These are phyloP conservation scores for Epistrophe grossulariae DNA, from an alignment of 2,888 invertebrate species.

Conservation along the genomic window DNA sequence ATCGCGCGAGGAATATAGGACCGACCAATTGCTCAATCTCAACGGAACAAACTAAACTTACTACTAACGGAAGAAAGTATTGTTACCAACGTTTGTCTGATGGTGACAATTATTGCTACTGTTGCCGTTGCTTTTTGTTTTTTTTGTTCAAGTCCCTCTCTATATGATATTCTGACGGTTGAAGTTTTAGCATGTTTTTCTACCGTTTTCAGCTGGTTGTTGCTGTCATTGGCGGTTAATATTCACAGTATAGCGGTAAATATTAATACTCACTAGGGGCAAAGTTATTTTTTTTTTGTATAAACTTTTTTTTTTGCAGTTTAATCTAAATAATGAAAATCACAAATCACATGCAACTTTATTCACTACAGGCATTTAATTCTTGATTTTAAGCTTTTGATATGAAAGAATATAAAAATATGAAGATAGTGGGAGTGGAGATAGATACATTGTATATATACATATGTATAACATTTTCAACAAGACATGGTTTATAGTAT, in stretches of 20 bases:
- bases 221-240: conserved; percentile 24
- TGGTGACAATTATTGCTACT: conserved; percentile 68
- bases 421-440: conserved; percentile 37
- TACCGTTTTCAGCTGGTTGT: conserved; percentile 9
- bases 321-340: conserved; percentile 46
- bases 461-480: not conserved
- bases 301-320: conserved; percentile 1
- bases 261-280: conserved; percentile 28
- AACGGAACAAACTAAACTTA: conserved; percentile 65
- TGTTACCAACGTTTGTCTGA: conserved; percentile 56
- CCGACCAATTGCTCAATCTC: conserved; percentile 70
- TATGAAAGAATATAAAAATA: conserved; percentile 1
- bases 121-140: conserved; percentile 68
- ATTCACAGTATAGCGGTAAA: not conserved
- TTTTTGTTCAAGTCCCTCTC: not conserved
- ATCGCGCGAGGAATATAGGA: conserved; percentile 58
- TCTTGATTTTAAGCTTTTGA: conserved; percentile 27
- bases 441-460: not conserved
- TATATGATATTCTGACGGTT: conserved; percentile 33
- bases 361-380: conserved; percentile 11
- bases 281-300: conserved; percentile 16
- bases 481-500: conserved; percentile 29
- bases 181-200: conserved; percentile 24
- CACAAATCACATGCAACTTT: conserved; percentile 67
- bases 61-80: conserved; percentile 73